Evolutionary conservation across 2,113 vertebrate species (phyloP).

Genomic region (Thalassoma bifasciatum): DNA sequence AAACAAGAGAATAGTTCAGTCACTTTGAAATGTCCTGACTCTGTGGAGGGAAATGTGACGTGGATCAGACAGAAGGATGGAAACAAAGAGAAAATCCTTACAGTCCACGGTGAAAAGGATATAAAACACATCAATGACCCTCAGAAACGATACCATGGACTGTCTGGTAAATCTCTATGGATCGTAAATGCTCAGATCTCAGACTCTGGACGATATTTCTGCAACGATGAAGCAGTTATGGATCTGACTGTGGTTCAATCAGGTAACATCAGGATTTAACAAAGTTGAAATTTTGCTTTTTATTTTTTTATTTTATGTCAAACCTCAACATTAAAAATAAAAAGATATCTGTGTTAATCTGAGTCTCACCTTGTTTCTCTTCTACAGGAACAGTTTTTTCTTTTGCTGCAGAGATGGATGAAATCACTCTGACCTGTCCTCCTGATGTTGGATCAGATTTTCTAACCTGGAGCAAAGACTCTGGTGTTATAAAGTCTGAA

Average conservation of each 20-base stretch:
- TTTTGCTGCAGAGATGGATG: background rate
- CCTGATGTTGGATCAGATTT: background rate
- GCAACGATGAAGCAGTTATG: background rate
- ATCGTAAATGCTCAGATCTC: background rate
- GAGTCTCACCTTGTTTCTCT: background rate
- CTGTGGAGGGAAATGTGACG: too few species aligned
- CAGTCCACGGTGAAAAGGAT: too few species aligned
- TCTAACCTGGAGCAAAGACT: background rate
- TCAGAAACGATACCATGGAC: too few species aligned
- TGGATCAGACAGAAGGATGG: too few species aligned
- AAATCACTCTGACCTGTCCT: background rate
- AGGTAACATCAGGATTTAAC: background rate
- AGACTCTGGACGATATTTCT: background rate
- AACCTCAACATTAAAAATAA: too few species aligned
- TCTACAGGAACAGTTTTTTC: background rate
- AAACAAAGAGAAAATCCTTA: too few species aligned
- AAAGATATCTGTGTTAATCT: background rate
- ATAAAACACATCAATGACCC: background rate
- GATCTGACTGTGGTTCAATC: background rate
- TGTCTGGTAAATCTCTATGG: background rate
- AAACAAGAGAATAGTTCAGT: too few species aligned
- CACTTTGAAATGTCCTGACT: too few species aligned
- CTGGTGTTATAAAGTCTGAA: accelerated
- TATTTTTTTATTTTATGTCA: too few species aligned
- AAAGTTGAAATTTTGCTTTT: too few species aligned